A percentile compares a stretch with the other conserved stretches of the same genome.
Conservation (phyloP, 2,797 vertebrate genomes). For the Thamnophis elegans region DNA sequence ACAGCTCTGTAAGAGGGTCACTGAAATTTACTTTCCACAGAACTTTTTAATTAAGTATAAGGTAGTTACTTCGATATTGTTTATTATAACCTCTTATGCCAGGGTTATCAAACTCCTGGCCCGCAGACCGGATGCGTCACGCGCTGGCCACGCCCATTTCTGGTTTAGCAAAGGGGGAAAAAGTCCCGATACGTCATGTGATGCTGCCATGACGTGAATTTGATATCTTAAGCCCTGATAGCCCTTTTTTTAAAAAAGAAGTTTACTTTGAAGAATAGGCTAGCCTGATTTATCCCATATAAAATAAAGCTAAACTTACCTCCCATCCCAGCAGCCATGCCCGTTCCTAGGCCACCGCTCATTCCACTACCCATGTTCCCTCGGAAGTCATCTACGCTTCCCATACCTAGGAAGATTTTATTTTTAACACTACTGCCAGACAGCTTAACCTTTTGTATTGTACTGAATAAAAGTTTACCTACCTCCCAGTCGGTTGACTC, state of each 20-base stretch:
- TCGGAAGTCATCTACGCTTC: slow-evolving; percentile 52
- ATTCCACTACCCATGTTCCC: slow-evolving; percentile 44
- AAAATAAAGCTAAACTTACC: slow-evolving; percentile 21
- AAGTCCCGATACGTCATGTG: too few species aligned
- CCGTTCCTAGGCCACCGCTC: slow-evolving; percentile 36
- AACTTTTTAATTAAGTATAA: neutral
- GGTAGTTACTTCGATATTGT: neutral
- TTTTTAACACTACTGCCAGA: neutral
- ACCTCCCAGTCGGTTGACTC: slow-evolving; percentile 92
- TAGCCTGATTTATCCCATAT: neutral
- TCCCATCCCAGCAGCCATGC: slow-evolving; percentile 49
- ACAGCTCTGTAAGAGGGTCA: neutral
- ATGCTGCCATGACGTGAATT: too few species aligned
- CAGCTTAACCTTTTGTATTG: neutral
- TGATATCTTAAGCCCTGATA: neutral
- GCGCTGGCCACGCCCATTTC: too few species aligned
- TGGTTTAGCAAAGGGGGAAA: too few species aligned
- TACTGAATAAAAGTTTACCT: slow-evolving; percentile 30
- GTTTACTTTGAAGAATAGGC: neutral
- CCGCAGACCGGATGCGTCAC: too few species aligned
- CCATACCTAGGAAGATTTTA: slow-evolving; percentile 47
- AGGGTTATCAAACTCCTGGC: too few species aligned
- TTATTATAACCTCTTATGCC: neutral
- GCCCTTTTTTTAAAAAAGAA: neutral
- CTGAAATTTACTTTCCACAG: neutral